Percentiles rank a stretch among this genome's conserved stretches.
phyloP scores from a whole-genome alignment of 2,113 vertebrate species.

The Anoplopoma fimbria region DNA sequence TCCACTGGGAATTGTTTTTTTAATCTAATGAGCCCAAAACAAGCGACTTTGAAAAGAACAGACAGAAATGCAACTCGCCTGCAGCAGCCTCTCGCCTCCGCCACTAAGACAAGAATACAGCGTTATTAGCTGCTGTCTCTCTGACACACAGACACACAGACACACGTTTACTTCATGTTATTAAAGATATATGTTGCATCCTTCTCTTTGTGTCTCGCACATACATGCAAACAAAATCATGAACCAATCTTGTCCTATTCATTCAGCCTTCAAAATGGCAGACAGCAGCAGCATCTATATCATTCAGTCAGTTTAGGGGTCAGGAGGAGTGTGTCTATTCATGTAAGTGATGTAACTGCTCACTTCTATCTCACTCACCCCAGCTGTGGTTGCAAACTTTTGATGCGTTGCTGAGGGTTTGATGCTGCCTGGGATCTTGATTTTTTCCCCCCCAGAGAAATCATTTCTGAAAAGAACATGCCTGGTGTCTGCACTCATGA shows the following conservation, averaged over 20 bases:
- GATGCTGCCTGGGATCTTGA: slow-evolving; percentile 10
- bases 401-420: slow-evolving; percentile 19
- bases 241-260: not conserved
- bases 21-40: slow-evolving; percentile 70
- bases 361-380: slow-evolving; percentile 1
- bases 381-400: slow-evolving; percentile 4
- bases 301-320: slow-evolving; percentile 4
- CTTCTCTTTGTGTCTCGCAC: not conserved
- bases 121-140: not conserved
- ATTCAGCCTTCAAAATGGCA: not conserved
- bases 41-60: slow-evolving; percentile 46
- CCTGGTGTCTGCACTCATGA: slow-evolving; percentile 11
- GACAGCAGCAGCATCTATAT: not conserved
- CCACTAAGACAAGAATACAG: slow-evolving; percentile 1
- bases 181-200: not conserved
- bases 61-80: slow-evolving; percentile 3
- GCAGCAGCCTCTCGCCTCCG: slow-evolving; percentile 5
- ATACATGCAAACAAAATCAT: not conserved
- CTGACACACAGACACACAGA: not conserved
- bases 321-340: slow-evolving; percentile 23
- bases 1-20: slow-evolving; percentile 53
- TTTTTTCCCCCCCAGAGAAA: not conserved
- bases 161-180: not conserved
- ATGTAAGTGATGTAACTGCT: slow-evolving; percentile 14
- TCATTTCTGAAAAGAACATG: slow-evolving; percentile 7